phyloP scores from a whole-genome alignment of 2,888 invertebrate genomes.

The Pegoplata infirma region DNA sequence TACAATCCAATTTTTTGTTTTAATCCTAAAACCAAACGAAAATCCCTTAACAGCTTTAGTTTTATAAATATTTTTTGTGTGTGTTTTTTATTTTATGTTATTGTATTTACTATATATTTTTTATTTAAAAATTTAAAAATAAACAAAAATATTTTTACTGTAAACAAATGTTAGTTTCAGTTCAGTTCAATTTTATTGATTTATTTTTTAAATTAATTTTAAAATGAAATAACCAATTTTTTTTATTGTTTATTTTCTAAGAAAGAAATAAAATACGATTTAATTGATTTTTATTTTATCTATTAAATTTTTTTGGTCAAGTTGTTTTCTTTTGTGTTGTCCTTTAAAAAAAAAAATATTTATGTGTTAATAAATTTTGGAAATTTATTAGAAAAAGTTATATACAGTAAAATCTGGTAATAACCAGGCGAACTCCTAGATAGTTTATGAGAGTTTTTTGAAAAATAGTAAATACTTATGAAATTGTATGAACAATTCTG shows the following conservation, averaged over 20 bases:
- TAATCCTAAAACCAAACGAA: conserved; percentile 10
- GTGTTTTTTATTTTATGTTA: conserved; percentile 10
- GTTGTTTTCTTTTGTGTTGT: conserved; percentile 59
- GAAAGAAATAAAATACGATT: conserved; percentile 36
- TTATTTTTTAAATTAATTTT: conserved; percentile 11
- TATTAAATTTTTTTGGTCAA: not conserved
- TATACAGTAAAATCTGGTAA: too few relatives aligned
- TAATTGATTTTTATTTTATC: conserved; percentile 35
- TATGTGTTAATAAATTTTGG: conserved; percentile 13
- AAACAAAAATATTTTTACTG: conserved; percentile 6
- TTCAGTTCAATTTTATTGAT: conserved; percentile 41
- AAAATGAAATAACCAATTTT: not conserved
- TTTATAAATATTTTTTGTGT: conserved; percentile 9
- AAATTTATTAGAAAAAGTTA: too few relatives aligned
- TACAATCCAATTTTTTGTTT: conserved; percentile 13
- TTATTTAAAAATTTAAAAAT: too few relatives aligned
- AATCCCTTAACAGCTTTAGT: conserved; percentile 26
- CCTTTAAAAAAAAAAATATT: conserved; percentile 7
- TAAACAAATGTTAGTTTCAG: conserved; percentile 31
- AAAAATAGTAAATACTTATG: too few relatives aligned
- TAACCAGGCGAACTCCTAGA: too few relatives aligned
- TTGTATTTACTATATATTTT: too few relatives aligned
- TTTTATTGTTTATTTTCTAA: conserved; percentile 28
- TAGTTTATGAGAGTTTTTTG: too few relatives aligned
- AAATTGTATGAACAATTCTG: too few relatives aligned